Evolutionary conservation across 2,113 vertebrate species (phyloP).

Genomic region (Zapornia atra): DNA sequence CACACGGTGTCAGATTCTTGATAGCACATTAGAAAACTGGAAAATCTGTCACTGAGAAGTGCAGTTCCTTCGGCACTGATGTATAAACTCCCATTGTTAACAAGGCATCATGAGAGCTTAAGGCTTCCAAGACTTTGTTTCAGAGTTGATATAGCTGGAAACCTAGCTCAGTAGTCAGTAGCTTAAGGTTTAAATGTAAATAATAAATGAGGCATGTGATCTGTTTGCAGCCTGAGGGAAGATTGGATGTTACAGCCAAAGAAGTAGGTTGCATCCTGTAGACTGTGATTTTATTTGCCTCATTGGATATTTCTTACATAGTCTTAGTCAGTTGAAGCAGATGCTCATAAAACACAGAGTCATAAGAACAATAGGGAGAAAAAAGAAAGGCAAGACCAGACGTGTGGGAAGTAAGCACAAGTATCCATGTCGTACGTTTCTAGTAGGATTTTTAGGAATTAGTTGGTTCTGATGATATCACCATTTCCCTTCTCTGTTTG

Average conservation of each 20-base stretch:
- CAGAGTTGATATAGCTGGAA: not conserved
- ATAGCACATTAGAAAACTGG: not conserved
- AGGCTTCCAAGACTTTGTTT: not conserved
- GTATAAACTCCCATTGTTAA: not conserved
- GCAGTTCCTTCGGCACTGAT: not conserved
- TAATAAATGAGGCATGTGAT: slow-evolving; percentile 24
- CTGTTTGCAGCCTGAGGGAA: not conserved
- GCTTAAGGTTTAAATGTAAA: slow-evolving; percentile 5
- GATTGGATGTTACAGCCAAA: not conserved
- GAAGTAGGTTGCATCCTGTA: not conserved
- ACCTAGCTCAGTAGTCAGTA: not conserved
- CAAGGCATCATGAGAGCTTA: not conserved
- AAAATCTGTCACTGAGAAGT: not conserved
- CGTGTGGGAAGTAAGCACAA: not conserved
- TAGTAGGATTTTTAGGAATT: not conserved
- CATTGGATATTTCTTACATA: not conserved
- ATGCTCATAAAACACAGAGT: slow-evolving; percentile 20
- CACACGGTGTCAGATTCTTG: not conserved
- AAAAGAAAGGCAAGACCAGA: not conserved
- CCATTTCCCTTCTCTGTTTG: not conserved
- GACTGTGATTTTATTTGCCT: not conserved
- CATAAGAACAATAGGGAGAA: not conserved
- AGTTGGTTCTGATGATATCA: not conserved
- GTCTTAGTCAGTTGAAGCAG: slow-evolving; percentile 20
- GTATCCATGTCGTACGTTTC: not conserved